These are phyloP conservation scores for Tipula unca DNA, from an alignment of 2,888 invertebrate species.

Conservation along the genomic window DNA sequence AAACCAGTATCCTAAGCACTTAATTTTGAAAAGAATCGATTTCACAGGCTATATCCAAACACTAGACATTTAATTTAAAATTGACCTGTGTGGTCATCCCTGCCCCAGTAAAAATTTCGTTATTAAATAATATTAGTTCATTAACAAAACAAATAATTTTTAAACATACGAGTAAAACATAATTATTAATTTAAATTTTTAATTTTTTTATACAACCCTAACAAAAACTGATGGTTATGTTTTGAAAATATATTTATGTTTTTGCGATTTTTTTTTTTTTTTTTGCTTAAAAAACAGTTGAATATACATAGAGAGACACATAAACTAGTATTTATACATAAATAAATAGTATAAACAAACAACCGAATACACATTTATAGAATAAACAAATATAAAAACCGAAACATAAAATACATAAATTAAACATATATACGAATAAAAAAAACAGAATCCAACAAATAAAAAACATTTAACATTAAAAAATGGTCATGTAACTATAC, in stretches of 20 bases:
- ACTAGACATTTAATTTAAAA: no score
- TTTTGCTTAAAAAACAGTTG: not conserved
- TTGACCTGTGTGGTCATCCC: no score
- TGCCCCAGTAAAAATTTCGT: no score
- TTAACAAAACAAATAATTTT: not conserved
- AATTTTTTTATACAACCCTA: not conserved
- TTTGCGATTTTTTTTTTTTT: not conserved
- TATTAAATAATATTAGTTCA: not conserved
- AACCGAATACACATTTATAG: not conserved
- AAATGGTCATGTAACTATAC: not conserved
- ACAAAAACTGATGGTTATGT: not conserved
- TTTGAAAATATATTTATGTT: not conserved
- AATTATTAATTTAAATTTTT: not conserved
- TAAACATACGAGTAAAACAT: not conserved
- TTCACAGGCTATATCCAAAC: no score
- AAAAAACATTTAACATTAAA: not conserved
- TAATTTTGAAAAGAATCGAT: no score
- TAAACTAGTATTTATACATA: not conserved
- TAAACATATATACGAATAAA: no score
- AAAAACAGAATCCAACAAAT: not conserved
- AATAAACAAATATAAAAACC: not conserved
- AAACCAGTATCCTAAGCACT: no score
- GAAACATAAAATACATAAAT: constrained; percentile 1
- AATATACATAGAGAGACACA: not conserved
- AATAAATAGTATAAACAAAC: not conserved